Evolutionary conservation across 2,888 invertebrate species (phyloP).

Genomic region (Diarsia dahlii): DNA sequence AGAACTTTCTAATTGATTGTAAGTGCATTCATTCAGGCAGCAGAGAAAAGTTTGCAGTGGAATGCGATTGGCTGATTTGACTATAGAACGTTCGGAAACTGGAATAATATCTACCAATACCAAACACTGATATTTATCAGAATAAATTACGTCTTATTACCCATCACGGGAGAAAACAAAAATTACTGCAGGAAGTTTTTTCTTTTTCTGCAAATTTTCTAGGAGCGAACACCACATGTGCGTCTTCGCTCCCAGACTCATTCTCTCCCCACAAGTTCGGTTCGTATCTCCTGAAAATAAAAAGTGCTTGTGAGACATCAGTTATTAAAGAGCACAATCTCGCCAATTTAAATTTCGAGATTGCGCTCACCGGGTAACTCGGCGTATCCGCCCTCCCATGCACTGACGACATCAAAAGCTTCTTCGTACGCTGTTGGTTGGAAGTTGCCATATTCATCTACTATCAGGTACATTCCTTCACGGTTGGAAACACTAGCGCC

Average conservation of each 20-base stretch:
- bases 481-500: not conserved
- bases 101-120: not conserved
- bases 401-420: conserved; percentile 77
- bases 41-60: not conserved
- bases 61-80: conserved; percentile 1
- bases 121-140: too few relatives aligned
- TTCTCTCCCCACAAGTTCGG: too few relatives aligned
- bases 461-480: conserved; percentile 94
- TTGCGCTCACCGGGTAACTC: conserved; percentile 69
- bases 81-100: not conserved
- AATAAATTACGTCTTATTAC: too few relatives aligned
- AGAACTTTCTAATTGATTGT: conserved; percentile 5
- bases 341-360: not conserved
- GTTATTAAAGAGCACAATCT: not conserved
- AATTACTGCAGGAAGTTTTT: too few relatives aligned
- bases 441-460: conserved; percentile 95
- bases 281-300: not conserved
- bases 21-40: not conserved
- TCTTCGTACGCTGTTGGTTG: conserved; percentile 92
- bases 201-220: too few relatives aligned
- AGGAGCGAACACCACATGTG: too few relatives aligned
- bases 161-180: too few relatives aligned
- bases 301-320: not conserved
- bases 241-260: too few relatives aligned
- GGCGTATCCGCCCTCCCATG: too few relatives aligned